These are phyloP conservation scores for Semnornis frantzii DNA, from an alignment of 2,113 vertebrate genomes.

Conservation along the genomic window DNA sequence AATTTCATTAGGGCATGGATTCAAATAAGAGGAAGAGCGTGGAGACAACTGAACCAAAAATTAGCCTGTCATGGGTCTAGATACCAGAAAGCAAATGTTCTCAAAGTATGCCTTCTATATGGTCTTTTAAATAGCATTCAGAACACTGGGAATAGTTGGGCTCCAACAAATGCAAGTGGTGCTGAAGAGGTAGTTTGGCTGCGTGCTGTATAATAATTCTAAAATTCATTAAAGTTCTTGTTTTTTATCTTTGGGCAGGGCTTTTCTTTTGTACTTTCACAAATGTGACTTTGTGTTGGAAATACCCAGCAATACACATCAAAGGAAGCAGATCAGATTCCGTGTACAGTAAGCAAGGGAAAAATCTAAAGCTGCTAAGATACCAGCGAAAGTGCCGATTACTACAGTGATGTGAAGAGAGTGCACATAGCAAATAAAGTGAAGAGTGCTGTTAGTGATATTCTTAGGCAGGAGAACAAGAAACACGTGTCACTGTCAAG, in stretches of 20 bases:
- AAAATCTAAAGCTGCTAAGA: background rate
- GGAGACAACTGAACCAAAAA: background rate
- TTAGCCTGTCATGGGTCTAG: background rate
- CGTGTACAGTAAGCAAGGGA: background rate
- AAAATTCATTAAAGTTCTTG: background rate
- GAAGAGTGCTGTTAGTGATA: background rate
- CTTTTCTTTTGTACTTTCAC: background rate
- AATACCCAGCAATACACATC: background rate
- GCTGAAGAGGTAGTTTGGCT: background rate
- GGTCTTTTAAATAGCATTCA: constrained; percentile 62
- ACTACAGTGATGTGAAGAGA: background rate
- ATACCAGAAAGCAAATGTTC: background rate
- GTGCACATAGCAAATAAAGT: background rate
- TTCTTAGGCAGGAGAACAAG: background rate
- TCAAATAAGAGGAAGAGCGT: background rate
- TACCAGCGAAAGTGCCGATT: background rate
- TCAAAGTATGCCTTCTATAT: constrained; percentile 9
- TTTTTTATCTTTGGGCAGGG: background rate
- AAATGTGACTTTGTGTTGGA: background rate
- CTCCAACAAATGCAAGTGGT: constrained; percentile 33
- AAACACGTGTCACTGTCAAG: background rate
- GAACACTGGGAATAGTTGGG: constrained; percentile 46
- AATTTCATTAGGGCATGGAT: background rate
- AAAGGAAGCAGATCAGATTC: background rate
- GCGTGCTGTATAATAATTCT: background rate